These are phyloP conservation scores for Ptychoptera contaminata DNA, from an alignment of 2,888 invertebrate species.

Conservation along the genomic window DNA sequence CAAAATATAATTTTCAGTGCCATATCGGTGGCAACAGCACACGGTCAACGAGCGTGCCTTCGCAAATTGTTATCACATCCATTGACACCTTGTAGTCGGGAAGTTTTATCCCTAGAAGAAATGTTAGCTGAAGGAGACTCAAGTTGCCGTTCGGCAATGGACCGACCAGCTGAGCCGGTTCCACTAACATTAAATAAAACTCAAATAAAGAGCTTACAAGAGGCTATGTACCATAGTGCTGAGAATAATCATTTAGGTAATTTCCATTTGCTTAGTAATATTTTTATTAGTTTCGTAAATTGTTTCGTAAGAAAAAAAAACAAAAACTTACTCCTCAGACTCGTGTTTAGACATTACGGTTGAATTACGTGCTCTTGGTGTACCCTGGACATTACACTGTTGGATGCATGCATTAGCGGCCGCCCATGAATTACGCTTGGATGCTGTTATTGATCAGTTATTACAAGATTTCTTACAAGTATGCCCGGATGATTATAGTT, in stretches of 20 bases:
- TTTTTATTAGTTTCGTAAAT: background rate
- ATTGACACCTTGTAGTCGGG: slow-evolving; percentile 45
- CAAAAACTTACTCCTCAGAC: slow-evolving; percentile 1
- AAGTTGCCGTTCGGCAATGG: slow-evolving; percentile 20
- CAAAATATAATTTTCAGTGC: slow-evolving; percentile 36
- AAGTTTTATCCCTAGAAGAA: slow-evolving; percentile 74
- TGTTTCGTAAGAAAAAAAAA: background rate
- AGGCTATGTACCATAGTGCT: slow-evolving; percentile 88
- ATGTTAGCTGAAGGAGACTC: slow-evolving; percentile 71
- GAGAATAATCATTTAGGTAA: slow-evolving; percentile 76
- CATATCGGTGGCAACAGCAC: slow-evolving; percentile 77
- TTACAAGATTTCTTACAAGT: slow-evolving; percentile 81
- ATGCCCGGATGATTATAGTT: slow-evolving; percentile 77
- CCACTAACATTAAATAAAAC: slow-evolving; percentile 48
- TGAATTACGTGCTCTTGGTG: slow-evolving; percentile 69
- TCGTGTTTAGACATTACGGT: slow-evolving; percentile 58
- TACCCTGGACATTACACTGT: slow-evolving; percentile 83
- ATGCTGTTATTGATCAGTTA: slow-evolving; percentile 74
- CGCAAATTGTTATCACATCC: slow-evolving; percentile 65
- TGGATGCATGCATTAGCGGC: slow-evolving; percentile 83
- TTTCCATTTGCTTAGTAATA: slow-evolving; percentile 7
- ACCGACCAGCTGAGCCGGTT: slow-evolving; percentile 25
- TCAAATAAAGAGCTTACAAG: slow-evolving; percentile 72
- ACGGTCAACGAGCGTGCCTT: slow-evolving; percentile 65
- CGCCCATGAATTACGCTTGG: slow-evolving; percentile 68